These are phyloP conservation scores for Pongo abelii DNA, from an alignment of 2,113 vertebrate species.

Conservation along the genomic window DNA sequence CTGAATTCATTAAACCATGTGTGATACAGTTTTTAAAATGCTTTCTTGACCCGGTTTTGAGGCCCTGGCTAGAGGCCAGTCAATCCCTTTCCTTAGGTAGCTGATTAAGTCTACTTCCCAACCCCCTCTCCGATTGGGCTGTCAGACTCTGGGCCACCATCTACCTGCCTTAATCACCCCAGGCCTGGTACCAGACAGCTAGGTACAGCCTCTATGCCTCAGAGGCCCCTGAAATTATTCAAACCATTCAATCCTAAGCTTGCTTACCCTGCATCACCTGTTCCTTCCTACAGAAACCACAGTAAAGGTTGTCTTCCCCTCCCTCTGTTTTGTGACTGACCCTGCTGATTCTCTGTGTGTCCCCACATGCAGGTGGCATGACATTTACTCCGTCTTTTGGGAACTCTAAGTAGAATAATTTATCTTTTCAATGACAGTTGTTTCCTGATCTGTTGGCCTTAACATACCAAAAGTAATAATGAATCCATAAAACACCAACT, in stretches of 20 bases:
- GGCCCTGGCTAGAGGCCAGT: background rate
- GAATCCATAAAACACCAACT: background rate
- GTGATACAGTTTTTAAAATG: background rate
- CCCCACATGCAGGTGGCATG: too few relatives aligned
- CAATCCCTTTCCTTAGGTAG: background rate
- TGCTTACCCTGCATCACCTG: background rate
- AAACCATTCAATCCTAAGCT: fast-evolving
- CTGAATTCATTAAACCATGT: background rate
- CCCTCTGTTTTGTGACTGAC: fast-evolving
- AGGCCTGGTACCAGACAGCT: fast-evolving
- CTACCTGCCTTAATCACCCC: background rate
- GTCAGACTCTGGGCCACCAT: background rate
- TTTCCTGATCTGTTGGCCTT: background rate
- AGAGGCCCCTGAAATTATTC: background rate
- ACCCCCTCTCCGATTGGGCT: background rate
- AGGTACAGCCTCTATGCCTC: background rate
- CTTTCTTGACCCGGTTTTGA: background rate
- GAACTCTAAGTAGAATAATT: background rate
- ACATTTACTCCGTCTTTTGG: background rate
- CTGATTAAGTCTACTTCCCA: background rate
- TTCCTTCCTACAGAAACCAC: background rate
- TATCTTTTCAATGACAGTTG: too few relatives aligned
- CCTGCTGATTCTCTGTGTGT: fast-evolving
- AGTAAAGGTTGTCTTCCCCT: fast-evolving
- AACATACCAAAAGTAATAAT: background rate